A percentile compares a stretch with the other conserved stretches of the same genome.
phyloP scores from a whole-genome alignment of 2,888 invertebrate species.

The Calameuta filiformis region DNA sequence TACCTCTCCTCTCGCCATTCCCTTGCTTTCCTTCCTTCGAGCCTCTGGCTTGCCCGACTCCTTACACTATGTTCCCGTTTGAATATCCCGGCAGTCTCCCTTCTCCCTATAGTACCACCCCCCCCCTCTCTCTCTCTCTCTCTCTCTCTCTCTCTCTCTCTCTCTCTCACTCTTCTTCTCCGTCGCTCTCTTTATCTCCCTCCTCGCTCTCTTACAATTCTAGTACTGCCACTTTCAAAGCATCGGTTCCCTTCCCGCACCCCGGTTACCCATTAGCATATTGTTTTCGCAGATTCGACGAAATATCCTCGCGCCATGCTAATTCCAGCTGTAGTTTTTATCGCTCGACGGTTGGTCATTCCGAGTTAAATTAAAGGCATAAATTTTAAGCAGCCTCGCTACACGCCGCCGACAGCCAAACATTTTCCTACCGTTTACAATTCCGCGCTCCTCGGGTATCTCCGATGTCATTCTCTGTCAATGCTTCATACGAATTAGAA shows the following conservation, averaged over 20 bases:
- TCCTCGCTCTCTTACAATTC: slow-evolving; percentile 11
- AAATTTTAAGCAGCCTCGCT: slow-evolving; percentile 45
- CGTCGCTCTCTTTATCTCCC: slow-evolving; percentile 25
- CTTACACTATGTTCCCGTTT: slow-evolving; percentile 10
- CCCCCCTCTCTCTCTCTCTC: background rate
- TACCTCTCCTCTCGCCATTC: slow-evolving; percentile 47
- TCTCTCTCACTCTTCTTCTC: slow-evolving; percentile 9
- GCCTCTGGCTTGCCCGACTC: slow-evolving; percentile 16
- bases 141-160: background rate
- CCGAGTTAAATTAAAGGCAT: slow-evolving; percentile 65
- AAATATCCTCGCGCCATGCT: slow-evolving; percentile 60
- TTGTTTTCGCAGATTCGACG: slow-evolving; percentile 63
- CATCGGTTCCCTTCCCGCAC: slow-evolving; percentile 36
- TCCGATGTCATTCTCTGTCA: background rate
- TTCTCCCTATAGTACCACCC: slow-evolving; percentile 1
- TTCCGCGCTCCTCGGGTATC: background rate
- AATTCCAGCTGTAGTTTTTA: slow-evolving; percentile 53
- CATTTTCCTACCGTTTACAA: background rate
- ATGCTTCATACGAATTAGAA: background rate
- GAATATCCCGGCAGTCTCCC: slow-evolving; percentile 17
- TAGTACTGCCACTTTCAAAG: slow-evolving; percentile 14
- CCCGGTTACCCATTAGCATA: slow-evolving; percentile 60
- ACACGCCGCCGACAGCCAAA: background rate
- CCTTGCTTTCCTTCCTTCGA: slow-evolving; percentile 17
- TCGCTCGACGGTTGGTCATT: slow-evolving; percentile 61